A percentile compares a stretch with the other conserved stretches of the same genome.
Conservation (phyloP, 2,797 vertebrate genomes). For the Melanotaenia pygmaea region DNA sequence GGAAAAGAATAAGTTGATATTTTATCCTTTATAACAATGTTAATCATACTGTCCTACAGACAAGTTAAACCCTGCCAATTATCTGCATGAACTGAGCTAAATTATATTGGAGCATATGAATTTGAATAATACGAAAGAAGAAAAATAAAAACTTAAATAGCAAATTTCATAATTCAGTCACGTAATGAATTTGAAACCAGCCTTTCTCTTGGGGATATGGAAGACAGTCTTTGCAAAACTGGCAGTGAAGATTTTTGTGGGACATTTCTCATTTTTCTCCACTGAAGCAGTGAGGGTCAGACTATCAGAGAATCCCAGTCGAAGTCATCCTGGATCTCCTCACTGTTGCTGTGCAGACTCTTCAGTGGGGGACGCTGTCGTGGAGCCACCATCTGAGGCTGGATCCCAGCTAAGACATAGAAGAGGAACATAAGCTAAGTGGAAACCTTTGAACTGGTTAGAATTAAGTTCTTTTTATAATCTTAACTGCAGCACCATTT, state of each 20-base stretch:
- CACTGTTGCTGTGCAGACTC: constrained; percentile 87
- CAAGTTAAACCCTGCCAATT: constrained; percentile 18
- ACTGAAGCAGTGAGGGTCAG: constrained; percentile 42
- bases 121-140: constrained; percentile 29
- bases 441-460: neutral
- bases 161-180: constrained; percentile 58
- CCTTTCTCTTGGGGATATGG: constrained; percentile 18
- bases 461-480: constrained; percentile 12
- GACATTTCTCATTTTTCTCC: neutral
- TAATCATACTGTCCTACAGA: constrained; percentile 13
- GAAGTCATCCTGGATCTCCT: constrained; percentile 97
- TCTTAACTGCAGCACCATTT: neutral
- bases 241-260: neutral
- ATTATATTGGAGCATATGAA: constrained; percentile 49
- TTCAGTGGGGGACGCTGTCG: constrained; percentile 84
- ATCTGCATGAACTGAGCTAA: constrained; percentile 20
- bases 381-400: constrained; percentile 78
- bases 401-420: constrained; percentile 82
- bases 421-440: constrained; percentile 15
- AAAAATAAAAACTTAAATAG: constrained; percentile 4
- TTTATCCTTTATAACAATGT: constrained; percentile 36
- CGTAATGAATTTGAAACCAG: constrained; percentile 32
- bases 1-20: constrained; percentile 12
- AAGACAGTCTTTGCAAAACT: neutral
- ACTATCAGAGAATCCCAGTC: constrained; percentile 91